Base-by-base conservation (phyloP, 2,797 vertebrate genomes). In the Malacoraja senta region DNA sequence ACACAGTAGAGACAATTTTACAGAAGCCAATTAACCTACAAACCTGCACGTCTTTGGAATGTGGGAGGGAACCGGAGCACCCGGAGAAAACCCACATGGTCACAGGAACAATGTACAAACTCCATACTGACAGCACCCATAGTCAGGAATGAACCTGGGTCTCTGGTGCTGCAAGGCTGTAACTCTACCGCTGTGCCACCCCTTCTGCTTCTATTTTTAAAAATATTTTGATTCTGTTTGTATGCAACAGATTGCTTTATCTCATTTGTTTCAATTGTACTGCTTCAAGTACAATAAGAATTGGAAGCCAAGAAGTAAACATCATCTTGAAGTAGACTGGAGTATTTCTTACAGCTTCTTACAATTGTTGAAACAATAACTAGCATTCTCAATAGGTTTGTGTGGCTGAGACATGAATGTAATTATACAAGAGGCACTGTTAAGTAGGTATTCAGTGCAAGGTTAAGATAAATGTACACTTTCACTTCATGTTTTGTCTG, bases 401-500 rank as follows among this genome's bases (percentile, higher is more conserved):
- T 76, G 71, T 92, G 53, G n/a, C 90, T 74, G 90, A 53, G 90
- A 92, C 84, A 53, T 74, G 38, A 76, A 76, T 53, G 65, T 92
- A 92, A 92, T 92, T 76, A 92, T 92, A 71, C 44, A 58, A 76
- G 71, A 76, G 71, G 68, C 72, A 29, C 72, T 92, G 76, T 92
- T 92, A 92, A 76, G 71, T 76, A 92, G 72, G 68, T 92, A 92
- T 92, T 76, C 90, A 74, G 44, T 92, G 90, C 90, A 92, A 76
- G 90, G 90, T 92, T 92, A 76, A 58, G 90, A 92, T 76, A 74
- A 92, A 76, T 92, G 71, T 76, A 76, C 58, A 76, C 90, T 92
- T 92, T 92, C 90, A 58, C 65, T n/a, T n/a, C 74, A 71, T 92
- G 90, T 92, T 76, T 92, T 76, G 90, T 92, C 90, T 92, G 90